Conservation (phyloP, 2,797 vertebrate species). For the Euphonia xanthogaster region DNA sequence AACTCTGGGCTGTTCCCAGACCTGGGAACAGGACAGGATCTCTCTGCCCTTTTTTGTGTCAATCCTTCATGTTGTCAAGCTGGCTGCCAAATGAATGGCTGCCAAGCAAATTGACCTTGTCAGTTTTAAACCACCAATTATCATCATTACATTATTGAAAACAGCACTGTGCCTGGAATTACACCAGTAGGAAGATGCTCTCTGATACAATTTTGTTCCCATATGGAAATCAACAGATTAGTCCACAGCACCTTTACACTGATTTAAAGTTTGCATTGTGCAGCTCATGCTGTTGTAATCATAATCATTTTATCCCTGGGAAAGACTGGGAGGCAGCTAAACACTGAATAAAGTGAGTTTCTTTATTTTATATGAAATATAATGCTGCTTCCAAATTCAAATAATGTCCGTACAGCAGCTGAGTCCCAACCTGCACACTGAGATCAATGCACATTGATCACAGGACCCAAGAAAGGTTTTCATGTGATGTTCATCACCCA, state of each 20-base stretch:
- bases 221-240: not conserved
- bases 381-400: not conserved
- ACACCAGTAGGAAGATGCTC: not conserved
- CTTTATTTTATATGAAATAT: not conserved
- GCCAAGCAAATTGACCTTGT: not conserved
- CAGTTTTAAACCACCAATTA: not conserved
- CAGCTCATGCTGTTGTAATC: not conserved
- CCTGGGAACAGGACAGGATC: not conserved
- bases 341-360: not conserved
- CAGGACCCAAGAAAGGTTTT: not conserved
- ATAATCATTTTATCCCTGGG: not conserved
- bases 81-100: not conserved
- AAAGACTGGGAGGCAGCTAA: not conserved
- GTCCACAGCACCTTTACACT: not conserved
- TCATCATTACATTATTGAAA: not conserved
- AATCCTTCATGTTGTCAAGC: not conserved
- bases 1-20: not conserved
- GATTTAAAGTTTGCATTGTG: rapidly evolving
- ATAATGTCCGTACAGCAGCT: not conserved
- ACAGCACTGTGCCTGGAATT: not conserved
- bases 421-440: not conserved
- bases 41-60: not conserved
- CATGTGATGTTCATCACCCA: not conserved
- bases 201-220: not conserved
- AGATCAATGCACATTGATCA: not conserved